phyloP scores from a whole-genome alignment of 2,797 vertebrate species.

The Threskiornis aethiopicus region DNA sequence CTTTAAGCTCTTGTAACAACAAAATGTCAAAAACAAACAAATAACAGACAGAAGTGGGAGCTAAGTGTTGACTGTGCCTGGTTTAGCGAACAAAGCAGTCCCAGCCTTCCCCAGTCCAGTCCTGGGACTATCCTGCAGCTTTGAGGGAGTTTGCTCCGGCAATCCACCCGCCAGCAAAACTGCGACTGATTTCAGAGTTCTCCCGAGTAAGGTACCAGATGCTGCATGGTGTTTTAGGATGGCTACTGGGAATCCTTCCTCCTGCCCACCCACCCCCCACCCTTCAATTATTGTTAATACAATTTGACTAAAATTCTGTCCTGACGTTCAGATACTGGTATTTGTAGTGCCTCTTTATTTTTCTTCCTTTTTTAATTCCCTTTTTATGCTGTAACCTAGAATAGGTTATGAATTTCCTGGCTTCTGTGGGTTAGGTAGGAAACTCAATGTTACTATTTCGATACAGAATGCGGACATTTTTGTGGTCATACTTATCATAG shows the following conservation, averaged over 20 bases:
- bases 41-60: constrained; percentile 31
- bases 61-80: constrained; percentile 11
- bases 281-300: neutral
- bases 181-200: neutral
- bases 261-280: fast-evolving
- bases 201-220: neutral
- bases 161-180: neutral
- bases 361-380: neutral
- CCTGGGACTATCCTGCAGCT: neutral
- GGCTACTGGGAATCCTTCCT: neutral
- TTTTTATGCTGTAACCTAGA: constrained; percentile 46
- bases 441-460: constrained; percentile 70
- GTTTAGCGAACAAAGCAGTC: neutral
- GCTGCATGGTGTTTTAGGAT: neutral
- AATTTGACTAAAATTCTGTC: neutral
- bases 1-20: constrained; percentile 56
- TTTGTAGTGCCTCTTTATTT: neutral
- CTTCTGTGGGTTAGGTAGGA: constrained; percentile 65
- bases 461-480: constrained; percentile 49
- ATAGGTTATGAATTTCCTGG: constrained; percentile 72
- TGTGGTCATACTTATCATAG: constrained; percentile 40
- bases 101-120: neutral
- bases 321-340: constrained; percentile 1
- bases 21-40: constrained; percentile 44
- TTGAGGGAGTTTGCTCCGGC: neutral